Conservation (phyloP, 2,888 invertebrate species). For the Celastrina argiolus region DNA sequence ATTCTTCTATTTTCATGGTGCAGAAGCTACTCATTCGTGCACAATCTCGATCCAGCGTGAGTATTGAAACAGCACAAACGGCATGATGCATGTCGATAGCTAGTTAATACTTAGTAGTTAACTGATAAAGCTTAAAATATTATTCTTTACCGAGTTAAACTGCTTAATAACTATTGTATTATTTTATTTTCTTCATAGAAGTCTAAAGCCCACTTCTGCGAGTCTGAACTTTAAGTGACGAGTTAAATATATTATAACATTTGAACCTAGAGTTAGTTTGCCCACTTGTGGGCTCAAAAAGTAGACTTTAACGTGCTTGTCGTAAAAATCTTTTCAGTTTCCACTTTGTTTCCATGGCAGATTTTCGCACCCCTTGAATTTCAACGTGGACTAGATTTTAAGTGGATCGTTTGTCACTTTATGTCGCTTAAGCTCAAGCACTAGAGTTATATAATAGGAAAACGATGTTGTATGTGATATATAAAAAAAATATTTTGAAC, state of each 20-base stretch:
- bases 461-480: no score
- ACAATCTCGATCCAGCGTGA: conserved; percentile 72
- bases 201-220: no score
- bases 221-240: no score
- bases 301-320: no score
- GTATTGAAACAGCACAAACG: conserved; percentile 40
- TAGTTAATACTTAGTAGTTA: no score
- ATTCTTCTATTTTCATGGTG: conserved; percentile 55
- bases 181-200: no score
- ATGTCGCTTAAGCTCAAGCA: not conserved
- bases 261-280: no score
- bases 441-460: not conserved
- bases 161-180: no score
- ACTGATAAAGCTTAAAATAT: not conserved
- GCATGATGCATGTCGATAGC: conserved; percentile 30
- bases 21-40: conserved; percentile 71
- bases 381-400: not conserved
- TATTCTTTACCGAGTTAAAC: no score
- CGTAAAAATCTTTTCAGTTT: not conserved
- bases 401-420: not conserved
- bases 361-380: not conserved
- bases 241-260: no score
- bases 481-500: no score
- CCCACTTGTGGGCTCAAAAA: no score
- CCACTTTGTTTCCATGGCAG: not conserved